phyloP scores from a whole-genome alignment of 2,113 vertebrate genomes.

The Acrocephalus kingi region DNA sequence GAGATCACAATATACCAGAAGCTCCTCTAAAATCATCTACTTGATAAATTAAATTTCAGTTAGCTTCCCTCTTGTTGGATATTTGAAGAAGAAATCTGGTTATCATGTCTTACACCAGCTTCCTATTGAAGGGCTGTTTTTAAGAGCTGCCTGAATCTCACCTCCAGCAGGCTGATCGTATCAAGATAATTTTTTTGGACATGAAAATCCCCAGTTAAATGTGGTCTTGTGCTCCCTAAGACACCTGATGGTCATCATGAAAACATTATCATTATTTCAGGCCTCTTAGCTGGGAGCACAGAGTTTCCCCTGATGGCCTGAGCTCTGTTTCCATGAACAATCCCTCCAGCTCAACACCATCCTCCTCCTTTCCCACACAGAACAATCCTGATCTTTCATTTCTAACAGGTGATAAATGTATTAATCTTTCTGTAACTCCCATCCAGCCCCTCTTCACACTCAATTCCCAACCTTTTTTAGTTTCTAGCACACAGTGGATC shows the following conservation, averaged over 20 bases:
- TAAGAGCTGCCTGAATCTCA: neutral
- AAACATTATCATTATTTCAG: neutral
- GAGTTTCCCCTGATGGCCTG: neutral
- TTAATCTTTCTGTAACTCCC: neutral
- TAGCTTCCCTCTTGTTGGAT: neutral
- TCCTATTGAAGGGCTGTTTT: neutral
- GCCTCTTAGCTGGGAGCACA: neutral
- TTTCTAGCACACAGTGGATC: neutral
- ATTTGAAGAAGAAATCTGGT: neutral
- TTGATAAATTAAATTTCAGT: neutral
- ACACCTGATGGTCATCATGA: neutral
- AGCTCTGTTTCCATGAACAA: neutral
- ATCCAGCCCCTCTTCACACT: neutral
- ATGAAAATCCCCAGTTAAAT: neutral
- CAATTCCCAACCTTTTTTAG: neutral
- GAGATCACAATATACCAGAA: neutral
- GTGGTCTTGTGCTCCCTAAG: neutral
- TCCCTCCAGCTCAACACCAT: neutral
- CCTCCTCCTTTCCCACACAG: neutral
- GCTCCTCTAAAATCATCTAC: neutral
- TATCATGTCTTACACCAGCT: neutral
- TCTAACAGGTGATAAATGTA: neutral
- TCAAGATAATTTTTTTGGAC: neutral
- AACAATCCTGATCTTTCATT: neutral
- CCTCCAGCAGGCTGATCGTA: neutral